Base-by-base conservation (phyloP, 2,113 vertebrate species). In the Phrynocephalus versicolor region DNA sequence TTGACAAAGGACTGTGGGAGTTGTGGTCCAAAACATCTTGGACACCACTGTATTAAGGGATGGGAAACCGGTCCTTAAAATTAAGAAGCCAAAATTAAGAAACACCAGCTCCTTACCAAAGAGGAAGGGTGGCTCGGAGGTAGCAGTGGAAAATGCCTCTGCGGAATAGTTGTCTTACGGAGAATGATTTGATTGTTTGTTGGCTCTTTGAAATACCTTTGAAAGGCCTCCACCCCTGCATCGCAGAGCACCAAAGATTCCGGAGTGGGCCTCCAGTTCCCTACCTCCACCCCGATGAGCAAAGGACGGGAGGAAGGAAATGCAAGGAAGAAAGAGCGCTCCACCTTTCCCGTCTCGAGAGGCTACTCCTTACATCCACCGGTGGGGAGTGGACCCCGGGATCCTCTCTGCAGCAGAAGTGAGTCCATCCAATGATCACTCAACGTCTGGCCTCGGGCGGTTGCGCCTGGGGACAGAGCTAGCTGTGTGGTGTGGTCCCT, bases 161-260 rank as follows among this genome's bases (percentile, higher is more conserved):
- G 9, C 25, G 67, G 25, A 71, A 33, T 33, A 25, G 21, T 81
- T 39, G 72, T 69, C 70, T 64, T 16, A 78, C 84, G 25, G 14
- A 0, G 0, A 1, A 16, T 79, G 30, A 14, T 2, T 0, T 18
- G 79, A 1, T 12, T 39, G 21, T 33, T 33, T 45, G 0, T 41
- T 45, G 41, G 6, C 33, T 21, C 82, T 69, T 21, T 4, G 3
- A 27, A 27, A 67, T 27, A 1, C 2, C 30, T 78, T 60, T 85
- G 88, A 83, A 87, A 98, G 98, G 93, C 89, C 87, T 96, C 96
- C 27, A 97, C 96, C 94, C 94, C 96, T 19, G 96, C 92, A 82
- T 98, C 98, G 84, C 95, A 88, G 57, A 96, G 96, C 88, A 97
- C 98, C 19, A 97, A 95, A 77, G 98, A 98, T 92, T 98, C 98